phyloP scores from a whole-genome alignment of 2,797 vertebrate species.

The Myripristis murdjan region DNA sequence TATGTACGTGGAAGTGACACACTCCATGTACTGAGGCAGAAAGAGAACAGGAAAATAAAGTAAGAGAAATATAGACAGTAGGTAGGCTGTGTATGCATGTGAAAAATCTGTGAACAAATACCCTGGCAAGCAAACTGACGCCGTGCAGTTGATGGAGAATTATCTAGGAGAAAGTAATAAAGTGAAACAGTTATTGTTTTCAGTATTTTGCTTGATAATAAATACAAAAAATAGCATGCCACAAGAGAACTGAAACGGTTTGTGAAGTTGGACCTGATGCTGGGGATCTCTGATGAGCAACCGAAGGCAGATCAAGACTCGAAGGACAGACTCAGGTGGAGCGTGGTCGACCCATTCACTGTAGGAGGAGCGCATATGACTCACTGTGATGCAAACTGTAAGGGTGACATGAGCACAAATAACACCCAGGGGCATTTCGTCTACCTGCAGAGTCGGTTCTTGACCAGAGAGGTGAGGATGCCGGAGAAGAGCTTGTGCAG shows the following conservation, averaged over 20 bases:
- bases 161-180: constrained; percentile 78
- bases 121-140: constrained; percentile 86
- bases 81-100: background rate
- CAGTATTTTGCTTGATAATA: background rate
- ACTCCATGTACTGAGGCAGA: constrained; percentile 87
- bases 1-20: constrained; percentile 82
- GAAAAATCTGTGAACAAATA: constrained; percentile 65
- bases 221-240: background rate
- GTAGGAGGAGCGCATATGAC: background rate
- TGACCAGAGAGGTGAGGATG: constrained; percentile 88
- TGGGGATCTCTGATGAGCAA: constrained; percentile 90
- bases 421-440: background rate
- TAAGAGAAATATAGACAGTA: background rate
- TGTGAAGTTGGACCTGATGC: constrained; percentile 87
- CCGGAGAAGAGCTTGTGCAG: constrained; percentile 87
- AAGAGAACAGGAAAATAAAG: background rate
- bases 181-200: background rate
- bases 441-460: constrained; percentile 93
- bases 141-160: constrained; percentile 87
- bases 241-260: background rate
- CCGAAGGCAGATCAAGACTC: constrained; percentile 90
- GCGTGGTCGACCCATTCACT: constrained; percentile 90
- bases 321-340: constrained; percentile 85
- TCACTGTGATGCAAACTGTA: background rate
- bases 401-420: background rate